Base-by-base conservation (phyloP, 2,797 vertebrate genomes). In the Brachyrhaphis roseni region DNA sequence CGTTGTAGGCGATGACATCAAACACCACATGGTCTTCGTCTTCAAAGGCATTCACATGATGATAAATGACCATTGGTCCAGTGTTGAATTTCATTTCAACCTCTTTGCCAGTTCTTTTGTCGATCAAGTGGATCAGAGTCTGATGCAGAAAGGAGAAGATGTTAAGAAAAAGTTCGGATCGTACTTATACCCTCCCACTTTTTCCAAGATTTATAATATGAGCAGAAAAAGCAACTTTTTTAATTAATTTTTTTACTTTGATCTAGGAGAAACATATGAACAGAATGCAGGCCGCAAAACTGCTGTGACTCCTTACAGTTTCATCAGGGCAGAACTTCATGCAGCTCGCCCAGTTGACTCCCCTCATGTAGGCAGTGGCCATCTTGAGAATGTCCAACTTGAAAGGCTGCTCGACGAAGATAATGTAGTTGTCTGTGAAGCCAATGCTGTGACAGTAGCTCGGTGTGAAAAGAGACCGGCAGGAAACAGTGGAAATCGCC, bases 381-480 rank as follows among this genome's bases (percentile, higher is more conserved):
- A 99, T 94, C 94, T 95, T 98, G 79, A 98, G 43, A 84, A 99
- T 97, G 87, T 99, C 98, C 89, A 99, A 80, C 91, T 94, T 98
- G 77, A 98, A 95, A 0, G 98, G 98, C 92, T 98, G 97, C 91
- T 99, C 98, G 1, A 99, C 76, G 72, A 99, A 98, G 86, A 99
- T 43, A 64, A 98, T 88, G 89, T 98, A 98, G 92, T 98, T 98
- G 59, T 98, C 96, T 0, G 97, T 97, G 90, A 99, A 90, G 55
- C 98, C 97, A 34, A 99, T 99, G 93, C 98, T 99, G 92, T 99
- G 98, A 88, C 97, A 97, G 93, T 98, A 99, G 95, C 97, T 98
- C 26, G 98, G 98, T 1, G 92, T 95, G 72, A 98, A 95, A 75
- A 98, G 93, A 0, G 96, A 96, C 64, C 84, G 95, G 78, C 97